phyloP scores from a whole-genome alignment of 2,113 vertebrate species.

The Neodon shergylaensis region DNA sequence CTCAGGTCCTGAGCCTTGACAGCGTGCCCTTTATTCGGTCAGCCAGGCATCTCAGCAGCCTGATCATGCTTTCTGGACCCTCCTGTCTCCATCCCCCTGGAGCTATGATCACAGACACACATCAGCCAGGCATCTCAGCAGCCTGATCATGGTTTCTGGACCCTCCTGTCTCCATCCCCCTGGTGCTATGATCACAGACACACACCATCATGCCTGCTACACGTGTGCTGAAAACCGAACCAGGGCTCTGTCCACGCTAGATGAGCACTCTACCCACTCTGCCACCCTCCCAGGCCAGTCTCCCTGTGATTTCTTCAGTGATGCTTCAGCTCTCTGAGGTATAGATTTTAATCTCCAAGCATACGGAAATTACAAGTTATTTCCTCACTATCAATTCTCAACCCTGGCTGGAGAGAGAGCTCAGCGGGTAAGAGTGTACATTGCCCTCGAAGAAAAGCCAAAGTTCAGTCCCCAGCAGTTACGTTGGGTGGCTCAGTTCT shows the following conservation, averaged over 20 bases:
- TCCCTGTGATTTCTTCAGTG: no score
- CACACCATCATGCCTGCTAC: no score
- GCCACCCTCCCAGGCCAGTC: background rate
- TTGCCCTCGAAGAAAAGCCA: no score
- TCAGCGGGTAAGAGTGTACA: no score
- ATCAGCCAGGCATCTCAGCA: background rate
- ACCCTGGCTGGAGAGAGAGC: no score
- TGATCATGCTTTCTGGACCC: background rate
- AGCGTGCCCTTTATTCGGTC: background rate
- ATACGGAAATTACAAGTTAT: no score
- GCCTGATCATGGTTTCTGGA: background rate
- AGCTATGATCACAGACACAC: no score
- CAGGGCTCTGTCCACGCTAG: no score
- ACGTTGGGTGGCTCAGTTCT: background rate
- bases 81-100: background rate
- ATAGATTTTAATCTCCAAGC: background rate
- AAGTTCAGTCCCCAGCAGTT: no score
- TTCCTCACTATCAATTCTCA: background rate
- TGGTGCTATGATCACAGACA: background rate
- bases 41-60: background rate
- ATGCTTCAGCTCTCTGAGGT: background rate
- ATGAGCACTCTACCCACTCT: background rate
- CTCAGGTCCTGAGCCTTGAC: background rate
- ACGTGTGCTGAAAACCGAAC: no score
- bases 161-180: background rate